Evolutionary conservation across 2,888 invertebrate genomes (phyloP).

Genomic region (Napeogenes sylphis): DNA sequence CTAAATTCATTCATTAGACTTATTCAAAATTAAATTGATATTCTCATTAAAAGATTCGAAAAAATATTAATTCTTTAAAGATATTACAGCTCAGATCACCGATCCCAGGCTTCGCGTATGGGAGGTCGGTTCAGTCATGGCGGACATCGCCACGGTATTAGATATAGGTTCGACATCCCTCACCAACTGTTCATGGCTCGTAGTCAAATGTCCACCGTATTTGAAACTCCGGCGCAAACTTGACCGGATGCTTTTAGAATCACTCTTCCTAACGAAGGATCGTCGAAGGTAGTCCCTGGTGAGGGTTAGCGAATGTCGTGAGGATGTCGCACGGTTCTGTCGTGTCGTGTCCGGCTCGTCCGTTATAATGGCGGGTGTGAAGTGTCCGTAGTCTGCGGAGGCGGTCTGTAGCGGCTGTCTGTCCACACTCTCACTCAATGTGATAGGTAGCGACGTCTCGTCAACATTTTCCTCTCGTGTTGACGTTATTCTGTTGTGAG

Average conservation of each 20-base stretch:
- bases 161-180: slow-evolving; percentile 80
- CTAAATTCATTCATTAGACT: not conserved
- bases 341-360: slow-evolving; percentile 51
- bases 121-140: slow-evolving; percentile 52
- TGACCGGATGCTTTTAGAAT: slow-evolving; percentile 65
- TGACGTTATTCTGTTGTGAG: slow-evolving; percentile 56
- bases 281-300: slow-evolving; percentile 61
- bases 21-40: not conserved
- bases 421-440: slow-evolving; percentile 65
- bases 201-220: slow-evolving; percentile 62
- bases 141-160: slow-evolving; percentile 69
- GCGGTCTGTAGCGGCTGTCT: slow-evolving; percentile 40
- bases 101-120: slow-evolving; percentile 57
- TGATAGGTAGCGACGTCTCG: slow-evolving; percentile 62
- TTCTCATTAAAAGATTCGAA: not conserved
- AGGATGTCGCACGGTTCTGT: slow-evolving; percentile 41
- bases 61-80: slow-evolving; percentile 10
- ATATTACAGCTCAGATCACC: slow-evolving; percentile 50
- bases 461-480: slow-evolving; percentile 48
- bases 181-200: slow-evolving; percentile 79
- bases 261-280: slow-evolving; percentile 65
- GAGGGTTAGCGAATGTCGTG: slow-evolving; percentile 54
- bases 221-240: slow-evolving; percentile 65
- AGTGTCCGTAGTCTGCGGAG: slow-evolving; percentile 47
- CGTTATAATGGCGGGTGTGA: slow-evolving; percentile 51